phyloP scores from a whole-genome alignment of 2,113 vertebrate species.

The Fulmarus glacialis region DNA sequence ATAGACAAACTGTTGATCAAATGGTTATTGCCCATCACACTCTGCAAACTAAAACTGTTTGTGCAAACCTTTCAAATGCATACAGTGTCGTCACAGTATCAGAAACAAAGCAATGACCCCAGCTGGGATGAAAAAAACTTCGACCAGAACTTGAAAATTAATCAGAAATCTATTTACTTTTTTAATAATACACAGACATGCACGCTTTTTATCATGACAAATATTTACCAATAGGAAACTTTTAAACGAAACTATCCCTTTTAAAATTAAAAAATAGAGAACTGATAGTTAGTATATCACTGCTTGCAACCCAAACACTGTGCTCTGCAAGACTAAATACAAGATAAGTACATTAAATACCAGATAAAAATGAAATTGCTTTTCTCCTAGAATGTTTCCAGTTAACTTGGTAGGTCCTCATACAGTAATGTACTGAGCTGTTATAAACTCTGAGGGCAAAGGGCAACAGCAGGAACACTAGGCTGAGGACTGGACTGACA shows the following conservation, averaged over 20 bases:
- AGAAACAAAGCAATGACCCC: background rate
- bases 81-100: background rate
- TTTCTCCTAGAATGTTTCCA: background rate
- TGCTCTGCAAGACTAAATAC: constrained; percentile 52
- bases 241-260: background rate
- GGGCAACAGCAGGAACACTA: background rate
- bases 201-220: background rate
- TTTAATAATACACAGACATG: background rate
- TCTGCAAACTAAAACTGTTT: background rate
- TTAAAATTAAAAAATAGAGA: background rate
- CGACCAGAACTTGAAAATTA: background rate
- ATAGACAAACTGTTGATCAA: background rate
- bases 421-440: background rate
- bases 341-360: constrained; percentile 44
- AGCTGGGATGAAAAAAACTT: background rate
- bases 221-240: constrained; percentile 29
- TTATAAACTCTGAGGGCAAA: background rate
- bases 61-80: background rate
- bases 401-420: background rate
- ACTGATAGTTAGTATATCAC: background rate
- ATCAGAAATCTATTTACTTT: constrained; percentile 7
- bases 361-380: constrained; percentile 1
- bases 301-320: constrained; percentile 12
- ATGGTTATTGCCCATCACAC: background rate
- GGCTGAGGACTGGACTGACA: background rate